These are phyloP conservation scores for Odocoileus hemionus DNA, from an alignment of 2,113 vertebrate species.

Conservation along the genomic window DNA sequence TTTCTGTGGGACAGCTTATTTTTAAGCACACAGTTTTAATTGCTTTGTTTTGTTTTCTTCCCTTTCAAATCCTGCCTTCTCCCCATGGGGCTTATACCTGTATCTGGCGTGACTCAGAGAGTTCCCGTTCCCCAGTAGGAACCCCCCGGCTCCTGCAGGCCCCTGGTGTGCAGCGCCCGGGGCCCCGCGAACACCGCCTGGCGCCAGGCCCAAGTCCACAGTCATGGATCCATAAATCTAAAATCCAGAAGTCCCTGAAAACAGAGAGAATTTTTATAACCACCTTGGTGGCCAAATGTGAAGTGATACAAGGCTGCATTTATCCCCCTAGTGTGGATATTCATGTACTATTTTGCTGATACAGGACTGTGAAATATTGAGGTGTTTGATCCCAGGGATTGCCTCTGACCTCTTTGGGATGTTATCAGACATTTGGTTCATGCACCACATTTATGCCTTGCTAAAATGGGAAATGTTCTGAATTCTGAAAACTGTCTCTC, in stretches of 20 bases:
- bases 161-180: not conserved
- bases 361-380: not conserved
- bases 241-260: not conserved
- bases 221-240: not conserved
- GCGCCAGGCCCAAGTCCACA: not conserved
- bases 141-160: not conserved
- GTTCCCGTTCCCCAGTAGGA: not conserved
- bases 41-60: not conserved
- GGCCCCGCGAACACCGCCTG: not conserved
- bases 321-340: not conserved
- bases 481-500: not conserved
- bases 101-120: rapidly evolving
- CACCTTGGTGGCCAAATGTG: not conserved
- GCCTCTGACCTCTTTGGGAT: not conserved
- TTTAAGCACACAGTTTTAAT: not conserved
- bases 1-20: not conserved
- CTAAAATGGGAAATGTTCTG: not conserved
- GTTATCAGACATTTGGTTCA: not conserved
- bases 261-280: not conserved
- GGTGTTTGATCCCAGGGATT: not conserved
- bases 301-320: not conserved
- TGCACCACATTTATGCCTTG: not conserved
- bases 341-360: not conserved
- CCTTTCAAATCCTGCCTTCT: not conserved
- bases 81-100: not conserved